Conservation (phyloP, 2,888 invertebrate species). For the Dicyrtoma fusca region DNA sequence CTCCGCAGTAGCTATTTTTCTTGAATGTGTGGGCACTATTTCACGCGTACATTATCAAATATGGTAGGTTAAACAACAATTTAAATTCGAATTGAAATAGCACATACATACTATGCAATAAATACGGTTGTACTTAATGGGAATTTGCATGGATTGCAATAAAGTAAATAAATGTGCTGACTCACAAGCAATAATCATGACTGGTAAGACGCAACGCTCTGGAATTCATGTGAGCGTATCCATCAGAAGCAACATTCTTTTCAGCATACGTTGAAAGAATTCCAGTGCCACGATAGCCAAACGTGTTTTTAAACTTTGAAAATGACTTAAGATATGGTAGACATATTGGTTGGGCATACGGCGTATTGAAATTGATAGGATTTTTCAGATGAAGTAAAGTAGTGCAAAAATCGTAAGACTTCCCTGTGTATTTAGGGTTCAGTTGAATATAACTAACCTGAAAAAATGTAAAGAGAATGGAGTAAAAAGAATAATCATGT, state of each 20-base stretch:
- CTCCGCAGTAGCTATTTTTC: background rate
- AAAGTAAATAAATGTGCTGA: background rate
- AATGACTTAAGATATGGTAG: background rate
- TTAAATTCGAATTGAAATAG: too few species aligned
- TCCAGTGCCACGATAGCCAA: conserved; percentile 10
- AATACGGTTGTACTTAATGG: too few species aligned
- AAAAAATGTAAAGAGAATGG: background rate
- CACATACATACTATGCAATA: too few species aligned
- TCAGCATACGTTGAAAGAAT: conserved; percentile 2
- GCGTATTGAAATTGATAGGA: background rate
- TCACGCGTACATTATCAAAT: conserved; percentile 4
- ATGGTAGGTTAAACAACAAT: background rate
- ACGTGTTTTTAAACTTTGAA: background rate
- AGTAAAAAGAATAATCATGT: background rate
- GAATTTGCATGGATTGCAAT: too few species aligned
- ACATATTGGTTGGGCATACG: conserved; percentile 4
- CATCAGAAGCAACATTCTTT: background rate
- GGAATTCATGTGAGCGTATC: conserved; percentile 17
- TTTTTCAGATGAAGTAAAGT: conserved; percentile 4
- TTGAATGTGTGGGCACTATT: background rate
- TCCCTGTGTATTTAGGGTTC: background rate
- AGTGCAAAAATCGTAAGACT: conserved; percentile 2
- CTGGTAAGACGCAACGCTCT: conserved; percentile 4
- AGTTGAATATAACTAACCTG: conserved; percentile 18
- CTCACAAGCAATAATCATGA: conserved; percentile 19